Conservation (phyloP, 2,797 vertebrate species). For the Notamacropus eugenii region DNA sequence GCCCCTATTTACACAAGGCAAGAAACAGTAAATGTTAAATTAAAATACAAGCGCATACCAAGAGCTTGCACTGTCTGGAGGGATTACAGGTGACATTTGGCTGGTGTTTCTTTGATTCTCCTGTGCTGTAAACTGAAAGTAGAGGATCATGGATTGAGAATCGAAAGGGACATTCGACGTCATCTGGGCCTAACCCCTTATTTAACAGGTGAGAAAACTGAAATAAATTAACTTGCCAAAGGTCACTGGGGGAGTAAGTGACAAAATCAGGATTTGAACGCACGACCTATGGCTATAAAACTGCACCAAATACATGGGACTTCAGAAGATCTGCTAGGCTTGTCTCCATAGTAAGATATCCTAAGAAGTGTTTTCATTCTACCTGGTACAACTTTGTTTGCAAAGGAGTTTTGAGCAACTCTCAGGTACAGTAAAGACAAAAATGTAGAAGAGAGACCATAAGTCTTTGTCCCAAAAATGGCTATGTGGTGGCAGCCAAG, state of each 20-base stretch:
- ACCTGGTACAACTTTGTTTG: slow-evolving; percentile 30
- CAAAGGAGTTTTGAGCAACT: not conserved
- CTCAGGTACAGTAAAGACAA: not conserved
- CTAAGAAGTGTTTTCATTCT: slow-evolving; percentile 16
- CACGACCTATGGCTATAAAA: not conserved
- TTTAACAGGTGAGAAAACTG: not conserved
- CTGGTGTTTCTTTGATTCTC: slow-evolving; percentile 55
- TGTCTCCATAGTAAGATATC: not conserved
- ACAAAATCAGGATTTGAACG: not conserved
- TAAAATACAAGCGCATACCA: slow-evolving; percentile 56
- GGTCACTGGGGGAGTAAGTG: not conserved
- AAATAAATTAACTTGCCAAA: not conserved
- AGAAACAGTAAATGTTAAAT: slow-evolving; percentile 61
- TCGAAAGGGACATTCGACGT: not conserved
- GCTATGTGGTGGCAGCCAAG: not conserved
- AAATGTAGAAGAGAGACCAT: not conserved
- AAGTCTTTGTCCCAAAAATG: not conserved
- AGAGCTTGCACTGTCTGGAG: slow-evolving; percentile 62
- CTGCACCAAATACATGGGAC: not conserved
- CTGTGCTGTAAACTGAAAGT: slow-evolving; percentile 40
- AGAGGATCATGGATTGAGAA: slow-evolving; percentile 6
- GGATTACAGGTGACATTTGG: slow-evolving; percentile 54
- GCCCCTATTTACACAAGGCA: slow-evolving; percentile 51
- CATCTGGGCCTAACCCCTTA: not conserved
- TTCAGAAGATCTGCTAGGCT: not conserved